phyloP scores from a whole-genome alignment of 2,113 vertebrate genomes.

The Gymnorhina tibicen region DNA sequence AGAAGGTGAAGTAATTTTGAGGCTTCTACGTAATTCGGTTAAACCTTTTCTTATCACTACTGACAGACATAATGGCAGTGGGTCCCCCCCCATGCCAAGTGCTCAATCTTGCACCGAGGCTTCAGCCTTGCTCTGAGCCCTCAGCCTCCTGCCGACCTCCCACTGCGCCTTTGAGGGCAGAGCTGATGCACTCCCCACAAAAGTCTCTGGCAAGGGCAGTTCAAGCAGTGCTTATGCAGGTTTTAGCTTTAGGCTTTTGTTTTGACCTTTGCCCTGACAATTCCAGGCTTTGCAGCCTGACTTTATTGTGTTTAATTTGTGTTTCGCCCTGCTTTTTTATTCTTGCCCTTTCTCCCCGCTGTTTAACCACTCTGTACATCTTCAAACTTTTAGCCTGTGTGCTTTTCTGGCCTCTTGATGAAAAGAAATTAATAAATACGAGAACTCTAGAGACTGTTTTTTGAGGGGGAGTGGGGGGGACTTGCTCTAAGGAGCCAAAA shows the following conservation, averaged over 20 bases:
- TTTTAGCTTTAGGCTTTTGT: background rate
- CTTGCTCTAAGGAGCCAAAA: accelerated
- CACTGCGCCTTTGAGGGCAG: background rate
- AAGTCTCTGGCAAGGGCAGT: background rate
- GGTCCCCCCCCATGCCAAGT: background rate
- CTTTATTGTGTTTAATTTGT: accelerated
- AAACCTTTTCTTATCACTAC: no score
- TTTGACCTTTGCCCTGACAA: accelerated
- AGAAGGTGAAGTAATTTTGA: background rate
- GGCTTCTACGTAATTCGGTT: background rate
- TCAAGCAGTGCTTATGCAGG: no score
- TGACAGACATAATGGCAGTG: accelerated
- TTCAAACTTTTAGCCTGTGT: background rate
- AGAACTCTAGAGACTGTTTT: background rate
- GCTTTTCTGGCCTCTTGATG: background rate
- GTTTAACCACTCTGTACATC: background rate
- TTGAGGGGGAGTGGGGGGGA: accelerated
- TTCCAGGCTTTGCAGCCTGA: background rate
- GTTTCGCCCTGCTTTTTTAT: background rate
- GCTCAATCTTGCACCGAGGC: accelerated
- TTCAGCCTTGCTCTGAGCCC: background rate
- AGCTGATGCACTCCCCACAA: background rate
- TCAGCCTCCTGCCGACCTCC: background rate
- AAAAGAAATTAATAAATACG: accelerated
- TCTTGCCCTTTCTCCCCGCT: background rate